Conservation (phyloP, 2,797 vertebrate species). For the Sparidentex hasta region DNA sequence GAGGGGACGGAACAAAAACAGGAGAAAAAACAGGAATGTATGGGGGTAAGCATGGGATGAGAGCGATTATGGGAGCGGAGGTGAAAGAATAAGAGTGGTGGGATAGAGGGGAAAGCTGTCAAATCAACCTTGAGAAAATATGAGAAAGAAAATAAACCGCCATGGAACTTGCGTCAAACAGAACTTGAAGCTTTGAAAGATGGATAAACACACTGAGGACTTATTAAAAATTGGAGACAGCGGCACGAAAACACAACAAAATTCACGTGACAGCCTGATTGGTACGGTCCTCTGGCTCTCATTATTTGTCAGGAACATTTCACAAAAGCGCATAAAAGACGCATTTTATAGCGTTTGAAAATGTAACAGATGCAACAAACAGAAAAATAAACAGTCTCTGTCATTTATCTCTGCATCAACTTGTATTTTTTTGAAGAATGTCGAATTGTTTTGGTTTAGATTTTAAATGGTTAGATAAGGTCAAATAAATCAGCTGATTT, state of each 20-base stretch:
- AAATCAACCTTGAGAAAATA: conserved; percentile 77
- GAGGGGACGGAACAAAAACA: conserved; percentile 55
- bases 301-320: conserved; percentile 15
- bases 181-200: conserved; percentile 49
- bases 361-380: conserved; percentile 5
- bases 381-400: conserved; percentile 18
- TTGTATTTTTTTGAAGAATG: conserved; percentile 1
- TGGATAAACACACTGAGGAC: conserved; percentile 50
- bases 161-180: conserved; percentile 62
- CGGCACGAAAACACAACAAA: conserved; percentile 35
- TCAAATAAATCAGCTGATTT: conserved; percentile 46
- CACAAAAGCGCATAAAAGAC: conserved; percentile 22
- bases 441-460: background rate
- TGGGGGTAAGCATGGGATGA: conserved; percentile 66
- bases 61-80: conserved; percentile 68
- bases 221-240: conserved; percentile 53
- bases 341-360: conserved; percentile 45
- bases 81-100: conserved; percentile 71
- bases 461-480: background rate
- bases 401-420: conserved; percentile 10
- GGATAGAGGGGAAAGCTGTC: conserved; percentile 72
- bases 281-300: conserved; percentile 20
- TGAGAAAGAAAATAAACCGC: conserved; percentile 80
- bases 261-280: conserved; percentile 45
- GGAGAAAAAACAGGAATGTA: conserved; percentile 65